Evolutionary conservation across 2,797 vertebrate species (phyloP).

Genomic region (Chanos chanos): DNA sequence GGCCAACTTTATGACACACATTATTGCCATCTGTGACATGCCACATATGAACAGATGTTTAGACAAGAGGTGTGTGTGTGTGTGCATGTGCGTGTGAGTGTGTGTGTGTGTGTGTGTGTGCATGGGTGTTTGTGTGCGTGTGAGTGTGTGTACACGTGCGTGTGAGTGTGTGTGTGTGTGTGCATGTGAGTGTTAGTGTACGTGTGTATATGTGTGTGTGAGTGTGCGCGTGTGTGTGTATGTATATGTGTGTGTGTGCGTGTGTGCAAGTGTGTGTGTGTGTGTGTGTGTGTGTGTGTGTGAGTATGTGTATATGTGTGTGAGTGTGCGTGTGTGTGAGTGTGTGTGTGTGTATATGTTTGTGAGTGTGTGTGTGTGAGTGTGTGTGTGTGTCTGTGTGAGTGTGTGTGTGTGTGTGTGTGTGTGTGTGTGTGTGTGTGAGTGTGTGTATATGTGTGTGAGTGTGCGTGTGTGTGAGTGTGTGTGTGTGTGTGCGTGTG

Average conservation of each 20-base stretch:
- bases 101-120: slow-evolving; percentile 15
- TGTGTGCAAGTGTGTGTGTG: no score
- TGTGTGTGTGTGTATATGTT: slow-evolving; percentile 13
- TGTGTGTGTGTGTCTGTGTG: not conserved
- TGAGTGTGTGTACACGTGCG: not conserved
- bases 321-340: not conserved
- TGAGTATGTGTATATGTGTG: no score
- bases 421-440: slow-evolving; percentile 11
- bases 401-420: slow-evolving; percentile 7
- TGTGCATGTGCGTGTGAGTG: slow-evolving; percentile 9
- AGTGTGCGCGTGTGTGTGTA: slow-evolving; percentile 11
- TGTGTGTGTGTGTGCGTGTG: slow-evolving; percentile 10
- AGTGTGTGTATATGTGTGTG: slow-evolving; percentile 12
- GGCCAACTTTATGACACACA: no score
- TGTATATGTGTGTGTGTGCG: slow-evolving; percentile 31
- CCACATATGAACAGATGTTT: no score
- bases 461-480: not conserved
- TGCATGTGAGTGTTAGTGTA: no score
- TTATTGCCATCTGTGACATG: not conserved
- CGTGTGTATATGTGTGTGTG: slow-evolving; percentile 18
- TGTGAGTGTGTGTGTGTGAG: not conserved
- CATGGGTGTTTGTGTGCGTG: slow-evolving; percentile 14
- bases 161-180: not conserved
- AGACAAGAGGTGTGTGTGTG: no score
- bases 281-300: no score